Conservation (phyloP, 2,113 vertebrate genomes). For the Cyanoliseus patagonus region DNA sequence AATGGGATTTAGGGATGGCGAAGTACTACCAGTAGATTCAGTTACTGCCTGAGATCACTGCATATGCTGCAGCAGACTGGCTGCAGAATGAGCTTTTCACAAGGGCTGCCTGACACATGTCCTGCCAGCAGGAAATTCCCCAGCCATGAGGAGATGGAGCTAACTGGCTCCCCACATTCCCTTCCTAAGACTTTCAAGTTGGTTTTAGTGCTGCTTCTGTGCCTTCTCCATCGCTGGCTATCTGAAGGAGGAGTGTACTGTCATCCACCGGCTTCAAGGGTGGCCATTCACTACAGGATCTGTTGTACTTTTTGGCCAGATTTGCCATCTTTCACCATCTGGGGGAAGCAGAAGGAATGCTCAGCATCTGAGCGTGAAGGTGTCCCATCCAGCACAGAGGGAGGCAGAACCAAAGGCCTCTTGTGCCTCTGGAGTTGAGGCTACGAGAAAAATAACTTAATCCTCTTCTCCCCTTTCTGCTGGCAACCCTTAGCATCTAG, state of each 20-base stretch:
- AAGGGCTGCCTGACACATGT: neutral
- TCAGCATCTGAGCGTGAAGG: accelerated
- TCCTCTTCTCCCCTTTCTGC: neutral
- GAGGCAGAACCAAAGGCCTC: neutral
- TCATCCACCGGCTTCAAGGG: neutral
- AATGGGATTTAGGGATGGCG: slow-evolving; percentile 1
- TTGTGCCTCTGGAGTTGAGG: neutral
- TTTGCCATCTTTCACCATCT: neutral
- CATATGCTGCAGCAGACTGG: slow-evolving; percentile 40
- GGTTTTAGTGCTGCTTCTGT: neutral
- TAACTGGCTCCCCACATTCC: neutral
- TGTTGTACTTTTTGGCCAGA: neutral
- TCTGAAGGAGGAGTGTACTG: neutral
- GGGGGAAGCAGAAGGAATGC: neutral
- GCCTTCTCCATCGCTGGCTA: neutral
- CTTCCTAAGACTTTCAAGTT: neutral
- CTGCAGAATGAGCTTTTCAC: neutral
- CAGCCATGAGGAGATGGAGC: slow-evolving; percentile 12
- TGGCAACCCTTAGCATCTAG: neutral
- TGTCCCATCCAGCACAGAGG: neutral
- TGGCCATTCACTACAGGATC: neutral
- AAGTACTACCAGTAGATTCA: slow-evolving; percentile 35
- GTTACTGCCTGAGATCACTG: slow-evolving; percentile 45
- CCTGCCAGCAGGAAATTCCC: slow-evolving; percentile 1
- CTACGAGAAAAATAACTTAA: neutral